Evolutionary conservation across 2,113 vertebrate genomes (phyloP), one percentile per base, ranked within the genome.

Genomic region (Anguilla rostrata): DNA sequence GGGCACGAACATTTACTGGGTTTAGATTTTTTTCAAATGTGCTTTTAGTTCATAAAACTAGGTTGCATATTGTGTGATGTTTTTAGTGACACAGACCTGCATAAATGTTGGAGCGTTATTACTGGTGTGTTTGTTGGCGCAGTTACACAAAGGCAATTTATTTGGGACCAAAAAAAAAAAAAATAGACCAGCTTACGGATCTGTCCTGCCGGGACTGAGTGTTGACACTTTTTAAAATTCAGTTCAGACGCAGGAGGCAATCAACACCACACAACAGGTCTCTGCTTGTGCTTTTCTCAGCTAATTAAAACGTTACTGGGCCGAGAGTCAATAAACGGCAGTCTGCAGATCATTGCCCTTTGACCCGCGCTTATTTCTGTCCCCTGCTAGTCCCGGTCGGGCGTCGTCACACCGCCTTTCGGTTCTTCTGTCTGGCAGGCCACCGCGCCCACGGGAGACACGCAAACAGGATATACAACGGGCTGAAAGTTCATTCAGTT

Each of bases 261-360:
- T 75, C n/a, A 29, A n/a, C 71, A 75, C 26, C 26, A 75, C 46
- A 39, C 49, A 29, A 80, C 46, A 84, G 71, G 40, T 39, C 78
- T 39, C n/a, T 81, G 34, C 8, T 63, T 39, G 11, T 40, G 22
- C 78, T 16, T 40, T n/a, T 41, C n/a, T 49, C 56, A 46, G 43
- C 83, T 81, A 85, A 86, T 88, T 88, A 82, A 84, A 81, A 84
- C 71, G 87, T 75, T 86, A 40, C 41, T 56, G 60, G 75, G 80
- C 56, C 78, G 22, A 4, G 34, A 71, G 63, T 88, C 83, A 82
- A 49, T 86, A 22, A 20, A 60, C 81, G 14, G 71, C 79, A 41
- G 85, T 82, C 79, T 57, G 40, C 8, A 75, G 75, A 14, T 82
- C 63, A 85, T 87, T 56, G 66, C 18, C 78, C 60, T 82, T 78